A percentile compares a stretch with the other conserved stretches of the same genome.
Conservation (phyloP, 37 sponge, comb jelly and placozoan genomes). For the Oopsacas minuta region DNA sequence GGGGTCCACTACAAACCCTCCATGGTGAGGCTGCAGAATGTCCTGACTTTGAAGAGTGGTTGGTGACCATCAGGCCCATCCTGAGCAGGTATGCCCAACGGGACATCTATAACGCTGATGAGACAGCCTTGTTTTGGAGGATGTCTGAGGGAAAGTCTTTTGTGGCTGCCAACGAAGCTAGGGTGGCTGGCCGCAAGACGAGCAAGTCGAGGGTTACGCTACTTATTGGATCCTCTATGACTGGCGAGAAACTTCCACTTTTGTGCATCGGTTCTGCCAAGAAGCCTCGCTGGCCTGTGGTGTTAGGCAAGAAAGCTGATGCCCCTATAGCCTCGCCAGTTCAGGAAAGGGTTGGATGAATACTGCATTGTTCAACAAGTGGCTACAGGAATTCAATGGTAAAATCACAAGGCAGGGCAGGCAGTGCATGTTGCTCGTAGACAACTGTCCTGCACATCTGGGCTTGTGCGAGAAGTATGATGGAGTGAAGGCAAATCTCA, state of each 20-base stretch:
- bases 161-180: background rate
- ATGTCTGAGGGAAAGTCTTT: background rate
- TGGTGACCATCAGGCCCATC: background rate
- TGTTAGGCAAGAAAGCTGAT: background rate
- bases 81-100: background rate
- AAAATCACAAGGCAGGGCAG: background rate
- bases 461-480: background rate
- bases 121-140: background rate
- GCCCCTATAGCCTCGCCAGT: background rate
- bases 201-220: background rate
- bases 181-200: background rate
- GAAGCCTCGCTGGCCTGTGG: background rate
- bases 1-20: background rate
- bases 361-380: background rate
- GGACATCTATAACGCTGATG: background rate
- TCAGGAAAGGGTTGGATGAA: constrained; percentile 26
- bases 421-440: background rate
- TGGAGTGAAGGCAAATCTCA: background rate
- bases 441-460: constrained; percentile 26
- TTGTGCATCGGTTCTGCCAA: background rate
- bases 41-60: background rate
- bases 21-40: background rate
- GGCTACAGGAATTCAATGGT: background rate
- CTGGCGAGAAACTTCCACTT: background rate
- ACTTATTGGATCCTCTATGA: background rate